phyloP scores from a whole-genome alignment of 2,797 vertebrate species.

The Rhabdomys pumilio region DNA sequence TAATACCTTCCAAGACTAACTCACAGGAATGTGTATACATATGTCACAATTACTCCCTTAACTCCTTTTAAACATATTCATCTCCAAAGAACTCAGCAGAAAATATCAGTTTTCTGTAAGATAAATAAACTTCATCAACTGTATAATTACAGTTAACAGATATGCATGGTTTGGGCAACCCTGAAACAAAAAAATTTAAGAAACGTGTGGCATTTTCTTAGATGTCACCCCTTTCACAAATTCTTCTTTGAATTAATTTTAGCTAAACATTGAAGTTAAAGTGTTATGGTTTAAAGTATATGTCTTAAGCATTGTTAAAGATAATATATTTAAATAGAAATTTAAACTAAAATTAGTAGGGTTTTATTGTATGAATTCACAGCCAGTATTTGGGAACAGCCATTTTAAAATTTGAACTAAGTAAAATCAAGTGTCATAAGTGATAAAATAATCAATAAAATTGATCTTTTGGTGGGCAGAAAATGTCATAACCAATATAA shows the following conservation, averaged over 20 bases:
- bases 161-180: not conserved
- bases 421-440: not conserved
- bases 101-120: not conserved
- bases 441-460: not conserved
- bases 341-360: not conserved
- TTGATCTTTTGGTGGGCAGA: not conserved
- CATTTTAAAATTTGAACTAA: not conserved
- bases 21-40: not conserved
- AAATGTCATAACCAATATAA: conserved; percentile 39
- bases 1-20: not conserved
- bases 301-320: not conserved
- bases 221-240: not conserved
- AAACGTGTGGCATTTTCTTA: not conserved
- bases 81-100: not conserved
- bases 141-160: not conserved
- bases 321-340: conserved; percentile 4
- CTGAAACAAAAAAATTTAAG: not conserved
- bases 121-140: not conserved
- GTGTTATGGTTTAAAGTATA: not conserved
- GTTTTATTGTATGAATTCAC: not conserved
- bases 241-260: conserved; percentile 28
- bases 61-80: not conserved
- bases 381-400: not conserved
- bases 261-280: not conserved
- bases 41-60: not conserved